Conservation (phyloP, 1,140 invertebrate species). For the Nymphalis io region DNA sequence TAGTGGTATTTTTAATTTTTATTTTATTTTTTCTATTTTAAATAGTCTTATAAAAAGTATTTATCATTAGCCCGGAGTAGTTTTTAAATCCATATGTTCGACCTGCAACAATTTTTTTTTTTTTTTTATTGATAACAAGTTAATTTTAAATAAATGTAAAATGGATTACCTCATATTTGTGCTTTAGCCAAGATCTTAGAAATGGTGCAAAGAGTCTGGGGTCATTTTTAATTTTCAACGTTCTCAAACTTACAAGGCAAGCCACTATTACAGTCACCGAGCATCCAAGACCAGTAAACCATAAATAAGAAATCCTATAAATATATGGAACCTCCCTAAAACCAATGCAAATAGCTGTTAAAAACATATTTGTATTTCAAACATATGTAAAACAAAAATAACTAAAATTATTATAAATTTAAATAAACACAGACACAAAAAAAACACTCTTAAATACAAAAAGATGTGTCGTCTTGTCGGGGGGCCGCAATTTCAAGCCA, state of each 20-base stretch:
- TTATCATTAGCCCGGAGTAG: not conserved
- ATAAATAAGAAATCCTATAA: slow-evolving; percentile 83
- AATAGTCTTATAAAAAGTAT: too few species aligned
- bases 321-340: slow-evolving; percentile 58
- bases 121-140: not conserved
- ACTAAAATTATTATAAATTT: too few species aligned
- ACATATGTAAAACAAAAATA: not conserved
- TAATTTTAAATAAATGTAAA: not conserved
- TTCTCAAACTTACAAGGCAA: slow-evolving; percentile 74
- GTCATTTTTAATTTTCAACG: slow-evolving; percentile 39
- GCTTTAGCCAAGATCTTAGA: slow-evolving; percentile 65
- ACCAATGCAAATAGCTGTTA: slow-evolving; percentile 27
- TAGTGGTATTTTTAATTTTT: too few species aligned
- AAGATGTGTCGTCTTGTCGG: too few species aligned
- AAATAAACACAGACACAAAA: too few species aligned
- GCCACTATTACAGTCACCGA: slow-evolving; percentile 79
- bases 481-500: too few species aligned
- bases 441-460: too few species aligned
- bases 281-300: slow-evolving; percentile 84
- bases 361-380: not conserved
- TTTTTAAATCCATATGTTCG: slow-evolving; percentile 28
- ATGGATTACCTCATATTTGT: slow-evolving; percentile 45
- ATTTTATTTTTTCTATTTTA: too few species aligned
- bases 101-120: slow-evolving; percentile 26
- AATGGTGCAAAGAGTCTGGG: slow-evolving; percentile 73